A percentile compares a stretch with the other conserved stretches of the same genome.
These are phyloP conservation scores for Clunio marinus DNA, from an alignment of 2,888 invertebrate species.

Conservation along the genomic window DNA sequence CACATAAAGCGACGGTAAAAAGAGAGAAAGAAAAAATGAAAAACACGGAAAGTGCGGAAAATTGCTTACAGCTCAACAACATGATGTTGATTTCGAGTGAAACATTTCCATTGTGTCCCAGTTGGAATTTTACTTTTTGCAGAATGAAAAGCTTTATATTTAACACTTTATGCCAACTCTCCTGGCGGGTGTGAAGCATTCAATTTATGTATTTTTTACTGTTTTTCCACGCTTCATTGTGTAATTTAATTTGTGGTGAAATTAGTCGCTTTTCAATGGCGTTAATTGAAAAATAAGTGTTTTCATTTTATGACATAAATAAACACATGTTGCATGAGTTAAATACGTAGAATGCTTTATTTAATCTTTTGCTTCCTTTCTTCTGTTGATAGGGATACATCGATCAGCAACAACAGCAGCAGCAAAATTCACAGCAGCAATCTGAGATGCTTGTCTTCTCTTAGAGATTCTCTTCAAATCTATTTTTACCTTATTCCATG, in stretches of 20 bases:
- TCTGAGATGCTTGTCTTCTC: conserved; percentile 35
- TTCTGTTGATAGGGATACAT: conserved; percentile 30
- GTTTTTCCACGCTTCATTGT: conserved; percentile 11
- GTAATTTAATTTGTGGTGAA: conserved; percentile 32
- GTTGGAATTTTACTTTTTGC: too few relatives aligned
- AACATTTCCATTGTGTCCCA: background rate
- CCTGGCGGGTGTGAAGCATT: too few relatives aligned
- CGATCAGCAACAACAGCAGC: conserved; percentile 44
- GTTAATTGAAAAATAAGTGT: conserved; percentile 2
- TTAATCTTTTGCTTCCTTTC: background rate
- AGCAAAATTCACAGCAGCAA: conserved; percentile 42
- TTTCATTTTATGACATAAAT: background rate
- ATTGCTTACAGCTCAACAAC: background rate
- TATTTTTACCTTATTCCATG: conserved; percentile 1
- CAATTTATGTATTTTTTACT: conserved; percentile 1
- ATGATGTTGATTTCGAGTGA: background rate
- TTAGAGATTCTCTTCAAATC: conserved; percentile 28
- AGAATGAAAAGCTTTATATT: background rate
- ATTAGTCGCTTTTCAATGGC: conserved; percentile 4
- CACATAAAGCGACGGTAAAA: background rate
- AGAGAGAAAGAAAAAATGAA: background rate
- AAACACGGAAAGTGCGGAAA: background rate
- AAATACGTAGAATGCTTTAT: conserved; percentile 11
- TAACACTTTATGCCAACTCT: background rate
- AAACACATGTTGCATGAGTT: conserved; percentile 15